These are phyloP conservation scores for Astreopora myriophthalma DNA, from an alignment of 64 coral and sea anemone genomes.

Conservation along the genomic window DNA sequence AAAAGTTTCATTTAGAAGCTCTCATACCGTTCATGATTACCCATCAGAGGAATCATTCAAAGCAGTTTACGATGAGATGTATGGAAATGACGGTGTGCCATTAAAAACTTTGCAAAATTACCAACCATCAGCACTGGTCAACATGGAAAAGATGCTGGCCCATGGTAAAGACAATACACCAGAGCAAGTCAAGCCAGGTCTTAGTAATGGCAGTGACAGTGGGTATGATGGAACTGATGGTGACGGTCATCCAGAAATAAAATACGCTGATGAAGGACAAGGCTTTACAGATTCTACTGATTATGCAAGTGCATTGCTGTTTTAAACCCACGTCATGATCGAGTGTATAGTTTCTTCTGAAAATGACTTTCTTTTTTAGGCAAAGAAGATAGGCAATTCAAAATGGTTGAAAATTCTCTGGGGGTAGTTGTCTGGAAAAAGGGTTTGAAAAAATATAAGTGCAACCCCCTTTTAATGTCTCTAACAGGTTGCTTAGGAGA, in stretches of 20 bases:
- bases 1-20: slow-evolving; percentile 58
- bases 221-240: not conserved
- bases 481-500: too few relatives aligned
- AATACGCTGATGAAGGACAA: slow-evolving; percentile 76
- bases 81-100: slow-evolving; percentile 4
- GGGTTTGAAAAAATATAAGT: too few relatives aligned
- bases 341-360: too few relatives aligned
- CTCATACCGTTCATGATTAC: slow-evolving; percentile 74
- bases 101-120: slow-evolving; percentile 80
- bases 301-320: slow-evolving; percentile 74
- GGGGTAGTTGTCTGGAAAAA: too few relatives aligned
- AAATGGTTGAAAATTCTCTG: too few relatives aligned
- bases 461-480: too few relatives aligned
- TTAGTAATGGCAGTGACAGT: not conserved
- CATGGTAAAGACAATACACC: not conserved
- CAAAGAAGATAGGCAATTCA: too few relatives aligned
- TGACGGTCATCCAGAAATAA: slow-evolving; percentile 50
- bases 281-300: slow-evolving; percentile 73
- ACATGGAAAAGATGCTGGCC: slow-evolving; percentile 27
- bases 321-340: slow-evolving; percentile 34
- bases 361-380: too few relatives aligned
- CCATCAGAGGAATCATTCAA: slow-evolving; percentile 73
- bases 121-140: slow-evolving; percentile 48
- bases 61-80: slow-evolving; percentile 53
- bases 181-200: not conserved